A percentile compares a stretch with the other conserved stretches of the same genome.
These are phyloP conservation scores for Thumatha senex DNA, from an alignment of 2,888 invertebrate genomes.

Conservation along the genomic window DNA sequence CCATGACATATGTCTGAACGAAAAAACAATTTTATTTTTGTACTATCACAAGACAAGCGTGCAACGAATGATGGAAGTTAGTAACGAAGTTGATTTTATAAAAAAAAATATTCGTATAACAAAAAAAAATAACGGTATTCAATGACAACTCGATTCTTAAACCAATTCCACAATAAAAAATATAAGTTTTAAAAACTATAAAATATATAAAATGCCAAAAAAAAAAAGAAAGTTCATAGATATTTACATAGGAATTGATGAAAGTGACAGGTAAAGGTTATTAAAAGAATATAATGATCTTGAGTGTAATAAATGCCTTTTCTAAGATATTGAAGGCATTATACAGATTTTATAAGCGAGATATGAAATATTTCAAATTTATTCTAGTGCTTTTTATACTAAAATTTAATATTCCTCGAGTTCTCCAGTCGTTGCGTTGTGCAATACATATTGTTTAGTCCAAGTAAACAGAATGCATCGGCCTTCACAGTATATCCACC, in stretches of 20 bases:
- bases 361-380: conserved; percentile 40
- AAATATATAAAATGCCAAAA: conserved; percentile 61
- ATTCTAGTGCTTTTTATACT: conserved; percentile 48
- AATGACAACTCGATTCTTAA: conserved; percentile 51
- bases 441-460: conserved; percentile 34
- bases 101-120: conserved; percentile 44
- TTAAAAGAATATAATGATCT: conserved; percentile 16
- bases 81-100: conserved; percentile 17
- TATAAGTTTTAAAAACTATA: conserved; percentile 38
- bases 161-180: conserved; percentile 52
- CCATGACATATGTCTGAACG: conserved; percentile 39
- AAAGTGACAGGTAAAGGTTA: conserved; percentile 34
- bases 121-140: conserved; percentile 49
- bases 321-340: conserved; percentile 31
- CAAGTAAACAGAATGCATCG: conserved; percentile 40
- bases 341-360: conserved; percentile 43
- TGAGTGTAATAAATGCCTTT: conserved; percentile 15
- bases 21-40: conserved; percentile 67
- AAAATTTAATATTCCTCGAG: conserved; percentile 47
- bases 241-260: conserved; percentile 69
- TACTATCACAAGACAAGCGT: conserved; percentile 70
- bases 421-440: conserved; percentile 57
- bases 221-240: conserved; percentile 55
- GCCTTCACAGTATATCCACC: conserved; percentile 24
- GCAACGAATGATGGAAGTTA: conserved; percentile 18